Base-by-base conservation (phyloP, 1,140 invertebrate genomes). In the Bursaphelenchus mucronatus region DNA sequence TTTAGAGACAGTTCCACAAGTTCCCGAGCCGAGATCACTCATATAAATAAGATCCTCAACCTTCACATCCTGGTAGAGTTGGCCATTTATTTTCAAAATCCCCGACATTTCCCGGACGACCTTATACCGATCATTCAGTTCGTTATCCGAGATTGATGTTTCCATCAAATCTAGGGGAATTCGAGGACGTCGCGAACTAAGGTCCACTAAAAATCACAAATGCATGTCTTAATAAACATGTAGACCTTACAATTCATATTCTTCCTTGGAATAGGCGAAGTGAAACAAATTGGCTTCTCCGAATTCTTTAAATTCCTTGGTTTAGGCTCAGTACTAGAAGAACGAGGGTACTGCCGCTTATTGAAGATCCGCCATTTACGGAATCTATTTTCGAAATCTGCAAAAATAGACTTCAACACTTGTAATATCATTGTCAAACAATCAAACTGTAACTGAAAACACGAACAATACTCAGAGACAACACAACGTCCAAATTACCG, bases 1-100 rank as follows among this genome's bases (percentile, higher is more conserved):
- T 52, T 72, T 72, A 1, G 56, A 52, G 5, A 71, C 69, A 41
- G 30, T 74, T 21, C 69, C 70, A 56, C 71, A 50, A 30, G 70
- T 49, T 43, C 71, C 65, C 10, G 43, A 56, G 6, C 71, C 70
- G n/a, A 71, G 54, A 11, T 70, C 53, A 39, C 45, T n/a, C 17
- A 21, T 43, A 6, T 45, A 44, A 52, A 52, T 47, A 9, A 73
- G 41, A 7, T 73, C 43, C 30, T 71, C 63, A 19, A 39, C 40
- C 43, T 64, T 61, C n/a, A 73, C 62, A 50, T 57, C 46, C 7
- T 43, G 39, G 47, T 71, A 73, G 44, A 64, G 46, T 39, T 63
- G 41, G 15, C 72, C 72, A 17, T 61, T 55, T 40, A 73, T 71
- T n/a, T 39, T 63, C 15, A 73, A 51, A 8, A 50, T 50, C 5